phyloP scores from a whole-genome alignment of 2,888 invertebrate species.

The Eurytoma californica region DNA sequence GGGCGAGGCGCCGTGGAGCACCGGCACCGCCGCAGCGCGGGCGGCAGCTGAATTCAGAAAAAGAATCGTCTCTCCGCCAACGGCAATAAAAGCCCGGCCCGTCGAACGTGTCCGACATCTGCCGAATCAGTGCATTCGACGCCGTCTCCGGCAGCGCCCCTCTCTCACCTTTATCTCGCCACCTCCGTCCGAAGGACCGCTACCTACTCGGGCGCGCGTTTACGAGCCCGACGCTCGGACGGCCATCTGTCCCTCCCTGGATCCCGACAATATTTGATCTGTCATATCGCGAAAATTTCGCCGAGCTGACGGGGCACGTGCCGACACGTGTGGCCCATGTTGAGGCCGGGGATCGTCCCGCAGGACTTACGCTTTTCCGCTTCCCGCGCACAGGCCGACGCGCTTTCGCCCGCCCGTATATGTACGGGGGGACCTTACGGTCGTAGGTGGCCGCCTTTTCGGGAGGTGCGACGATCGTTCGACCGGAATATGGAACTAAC shows the following conservation, averaged over 20 bases:
- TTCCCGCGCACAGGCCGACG: background rate
- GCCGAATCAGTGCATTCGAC: constrained; percentile 65
- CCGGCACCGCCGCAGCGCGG: no score
- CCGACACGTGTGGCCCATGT: constrained; percentile 20
- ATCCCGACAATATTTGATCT: constrained; percentile 43
- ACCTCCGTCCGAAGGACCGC: background rate
- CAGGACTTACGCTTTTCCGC: background rate
- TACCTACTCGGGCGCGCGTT: constrained; percentile 16
- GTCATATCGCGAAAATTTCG: constrained; percentile 14
- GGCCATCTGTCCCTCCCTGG: constrained; percentile 50
- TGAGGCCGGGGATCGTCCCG: background rate
- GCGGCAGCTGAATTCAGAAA: constrained; percentile 32
- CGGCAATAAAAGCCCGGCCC: constrained; percentile 51
- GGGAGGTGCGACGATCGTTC: background rate
- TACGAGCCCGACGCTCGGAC: constrained; percentile 45
- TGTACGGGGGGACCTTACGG: background rate
- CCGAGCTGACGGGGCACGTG: constrained; percentile 19
- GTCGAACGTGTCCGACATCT: constrained; percentile 70
- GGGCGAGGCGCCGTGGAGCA: background rate
- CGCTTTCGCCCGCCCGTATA: background rate
- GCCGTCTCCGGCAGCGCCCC: background rate
- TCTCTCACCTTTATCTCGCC: constrained; percentile 46
- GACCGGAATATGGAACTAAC: background rate
- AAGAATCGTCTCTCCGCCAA: background rate
- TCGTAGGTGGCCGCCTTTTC: background rate